Evolutionary conservation across 1,140 invertebrate species (phyloP).

Genomic region (Drosophila neocordata): DNA sequence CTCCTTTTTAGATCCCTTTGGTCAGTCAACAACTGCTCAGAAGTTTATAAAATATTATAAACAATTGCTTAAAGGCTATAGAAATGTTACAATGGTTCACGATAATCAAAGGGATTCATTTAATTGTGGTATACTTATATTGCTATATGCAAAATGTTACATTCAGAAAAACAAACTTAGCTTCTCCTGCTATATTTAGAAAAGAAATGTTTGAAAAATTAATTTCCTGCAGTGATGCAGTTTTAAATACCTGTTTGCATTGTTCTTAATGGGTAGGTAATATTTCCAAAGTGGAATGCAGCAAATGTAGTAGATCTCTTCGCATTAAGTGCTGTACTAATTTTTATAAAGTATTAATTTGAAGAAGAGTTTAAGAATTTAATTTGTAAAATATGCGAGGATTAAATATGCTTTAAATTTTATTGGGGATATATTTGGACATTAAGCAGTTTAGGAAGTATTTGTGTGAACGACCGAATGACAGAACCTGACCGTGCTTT

Average conservation of each 20-base stretch:
- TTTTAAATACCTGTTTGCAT: background rate
- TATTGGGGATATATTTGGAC: too few species aligned
- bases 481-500: too few species aligned
- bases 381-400: background rate
- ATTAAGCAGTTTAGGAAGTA: too few species aligned
- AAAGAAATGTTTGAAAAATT: background rate
- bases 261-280: background rate
- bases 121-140: constrained; percentile 5
- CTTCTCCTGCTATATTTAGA: background rate
- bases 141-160: constrained; percentile 2
- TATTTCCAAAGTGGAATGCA: background rate
- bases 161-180: background rate
- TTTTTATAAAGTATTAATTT: background rate
- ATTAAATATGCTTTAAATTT: too few species aligned
- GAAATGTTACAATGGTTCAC: too few species aligned
- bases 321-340: background rate
- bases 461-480: too few species aligned
- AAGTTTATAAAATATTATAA: background rate
- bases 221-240: background rate
- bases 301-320: background rate
- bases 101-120: too few species aligned
- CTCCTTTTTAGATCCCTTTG: background rate
- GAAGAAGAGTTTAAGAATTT: too few species aligned
- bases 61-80: background rate
- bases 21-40: background rate